Evolutionary conservation across 2,888 invertebrate species (phyloP).

Genomic region (Pristionchus japonicus): DNA sequence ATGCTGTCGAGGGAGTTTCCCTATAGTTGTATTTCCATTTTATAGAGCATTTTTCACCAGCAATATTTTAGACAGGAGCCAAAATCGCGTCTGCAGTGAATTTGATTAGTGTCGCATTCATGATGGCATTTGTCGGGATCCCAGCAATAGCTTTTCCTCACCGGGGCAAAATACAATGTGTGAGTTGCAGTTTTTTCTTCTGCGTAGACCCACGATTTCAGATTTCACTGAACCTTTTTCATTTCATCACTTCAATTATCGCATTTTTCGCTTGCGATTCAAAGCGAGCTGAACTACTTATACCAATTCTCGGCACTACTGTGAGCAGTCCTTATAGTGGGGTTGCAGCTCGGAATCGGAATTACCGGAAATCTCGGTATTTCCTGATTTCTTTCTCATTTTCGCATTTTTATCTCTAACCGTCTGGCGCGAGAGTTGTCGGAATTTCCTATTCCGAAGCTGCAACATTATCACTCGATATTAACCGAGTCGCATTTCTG

Average conservation of each 20-base stretch:
- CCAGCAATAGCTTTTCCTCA: not conserved
- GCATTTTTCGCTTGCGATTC: not conserved
- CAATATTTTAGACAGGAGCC: not conserved
- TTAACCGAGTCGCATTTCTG: not conserved
- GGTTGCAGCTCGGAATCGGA: too few relatives aligned
- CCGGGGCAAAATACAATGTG: not conserved
- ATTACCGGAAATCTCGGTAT: too few relatives aligned
- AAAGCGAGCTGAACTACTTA: not conserved
- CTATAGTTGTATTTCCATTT: not conserved
- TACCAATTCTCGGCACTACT: not conserved
- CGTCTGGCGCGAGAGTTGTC: too few relatives aligned
- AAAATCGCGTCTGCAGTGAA: not conserved
- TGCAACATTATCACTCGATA: not conserved
- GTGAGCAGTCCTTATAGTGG: too few relatives aligned
- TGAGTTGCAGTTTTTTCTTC: not conserved
- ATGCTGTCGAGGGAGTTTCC: not conserved
- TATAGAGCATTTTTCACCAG: not conserved
- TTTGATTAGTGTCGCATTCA: not conserved
- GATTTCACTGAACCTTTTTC: not conserved
- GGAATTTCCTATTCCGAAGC: too few relatives aligned
- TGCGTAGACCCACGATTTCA: not conserved
- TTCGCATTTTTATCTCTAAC: too few relatives aligned
- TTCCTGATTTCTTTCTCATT: too few relatives aligned
- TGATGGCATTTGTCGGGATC: not conserved
- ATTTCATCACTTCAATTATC: not conserved